Base-by-base conservation (phyloP, 2,797 vertebrate genomes). In the Gastrophryne carolinensis region DNA sequence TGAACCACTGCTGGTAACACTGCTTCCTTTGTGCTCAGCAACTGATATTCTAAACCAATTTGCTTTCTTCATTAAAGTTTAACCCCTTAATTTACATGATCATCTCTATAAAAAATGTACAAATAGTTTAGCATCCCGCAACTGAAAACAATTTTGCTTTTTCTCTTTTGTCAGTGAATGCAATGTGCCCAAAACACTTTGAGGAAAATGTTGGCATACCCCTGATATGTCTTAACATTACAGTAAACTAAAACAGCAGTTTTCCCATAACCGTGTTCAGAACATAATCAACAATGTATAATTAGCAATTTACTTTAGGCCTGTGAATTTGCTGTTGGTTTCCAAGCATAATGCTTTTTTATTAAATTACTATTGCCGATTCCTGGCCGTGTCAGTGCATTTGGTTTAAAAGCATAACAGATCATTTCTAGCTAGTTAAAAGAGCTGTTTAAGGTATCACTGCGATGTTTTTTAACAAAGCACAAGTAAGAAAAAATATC, bases 361-460 rank as follows among this genome's bases (percentile, higher is more conserved):
- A 15, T 29, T 63, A 17, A 17, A 64, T 65, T 24, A 21, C 49
- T 49, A 65, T 65, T 65, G 62, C 27, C 30, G n/a, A n/a, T 49
- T 64, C 27, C 41, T 62, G 27, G 27, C 41, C 32, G 32, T 32
- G n/a, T 26, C 41, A 21, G 19, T 64, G n/a, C 19, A 37, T n/a
- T 44, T 30, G 26, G 26, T 41, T 29, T 63, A 15, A 44, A 27
- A 17, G 39, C 26, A 37, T 60, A 44, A 49, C 32, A 30, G 5
- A 30, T 29, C 3, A 30, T 65, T 49, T 17, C 41, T 29, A 30
- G 39, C 61, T 64, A 49, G n/a, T 47, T 47, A 64, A 24, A 3
- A 10, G 5, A 30, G 29, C 17, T 49, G 32, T 49, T 44, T 37
- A 44, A 29, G n/a, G 5, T 32, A 6, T 50, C 19, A 49, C 49